A percentile compares a stretch with the other conserved stretches of the same genome.
phyloP scores from a whole-genome alignment of 2,888 invertebrate genomes.

The Argynnis bischoffii region DNA sequence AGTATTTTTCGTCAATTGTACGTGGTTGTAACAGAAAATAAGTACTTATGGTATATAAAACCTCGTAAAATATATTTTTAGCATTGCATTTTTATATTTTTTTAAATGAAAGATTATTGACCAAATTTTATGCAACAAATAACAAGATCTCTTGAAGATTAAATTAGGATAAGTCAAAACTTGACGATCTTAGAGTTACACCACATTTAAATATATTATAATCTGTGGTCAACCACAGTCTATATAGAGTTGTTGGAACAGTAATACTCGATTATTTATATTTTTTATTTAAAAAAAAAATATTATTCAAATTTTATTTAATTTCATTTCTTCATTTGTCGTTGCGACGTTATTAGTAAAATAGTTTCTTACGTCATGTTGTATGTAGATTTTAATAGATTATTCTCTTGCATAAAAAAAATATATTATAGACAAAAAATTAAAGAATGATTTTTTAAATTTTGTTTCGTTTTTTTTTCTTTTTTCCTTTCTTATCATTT shows the following conservation, averaged over 20 bases:
- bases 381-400: constrained; percentile 75
- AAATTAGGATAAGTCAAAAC: constrained; percentile 48
- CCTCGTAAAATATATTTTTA: constrained; percentile 12
- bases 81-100: constrained; percentile 17
- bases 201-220: constrained; percentile 59
- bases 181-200: constrained; percentile 56
- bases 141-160: constrained; percentile 70
- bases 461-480: constrained; percentile 54
- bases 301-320: constrained; percentile 67
- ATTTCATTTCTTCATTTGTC: constrained; percentile 65
- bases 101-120: constrained; percentile 18
- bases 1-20: neutral
- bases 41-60: constrained; percentile 19
- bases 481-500: constrained; percentile 47
- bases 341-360: constrained; percentile 62
- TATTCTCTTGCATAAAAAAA: constrained; percentile 71
- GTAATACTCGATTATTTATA: constrained; percentile 81
- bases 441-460: constrained; percentile 75
- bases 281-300: constrained; percentile 66
- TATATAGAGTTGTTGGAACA: constrained; percentile 74
- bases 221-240: constrained; percentile 76
- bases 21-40: constrained; percentile 14
- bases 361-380: constrained; percentile 67
- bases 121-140: constrained; percentile 37
- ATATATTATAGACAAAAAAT: constrained; percentile 75